Base-by-base conservation (phyloP, 2,113 vertebrate species). In the Turdus rufiventris region DNA sequence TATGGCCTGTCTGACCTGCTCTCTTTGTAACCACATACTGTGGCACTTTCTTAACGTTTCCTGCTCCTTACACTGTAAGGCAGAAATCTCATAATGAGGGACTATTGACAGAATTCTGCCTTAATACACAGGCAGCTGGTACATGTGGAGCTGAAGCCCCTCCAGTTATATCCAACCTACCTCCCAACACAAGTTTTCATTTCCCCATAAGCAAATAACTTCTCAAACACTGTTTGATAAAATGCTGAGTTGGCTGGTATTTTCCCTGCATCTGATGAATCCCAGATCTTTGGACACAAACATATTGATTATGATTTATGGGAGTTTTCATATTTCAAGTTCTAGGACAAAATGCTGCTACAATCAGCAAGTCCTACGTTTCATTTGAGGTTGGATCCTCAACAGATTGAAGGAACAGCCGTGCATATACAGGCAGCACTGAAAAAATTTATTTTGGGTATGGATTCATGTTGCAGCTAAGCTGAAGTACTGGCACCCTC, bases 381-480 rank as follows among this genome's bases (percentile, higher is more conserved):
- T 67, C 58, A n/a, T 33, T 43, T 40, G 60, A 91, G 54, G 31
- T 25, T 74, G 47, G 47, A 93, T 71, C 17, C 56, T 34, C 47
- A 58, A 65, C 24, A 77, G 68, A 68, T 40, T 87, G 81, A 87
- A 93, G 57, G 24, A 96, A 66, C 45, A 77, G 77, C 45, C 13
- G 1, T 34, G 56, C 0, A 8, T 58, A 80, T 47, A 56, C 7
- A 80, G 58, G 26, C 33, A 96, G n/a, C 1, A 0, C 24, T 6
- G 28, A 40, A 60, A 63, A 87, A 43, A 15, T 1, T 13, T 66
- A 75, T 83, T 83, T 82, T 5, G 12, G 18, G 31, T 43, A 48
- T 11, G 19, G 47, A 88, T 57, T 81, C 65, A 26, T 21, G 16
- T 3, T 77, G n/a, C 61, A 81, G 78, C 47, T 70, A 36, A 74